Evolutionary conservation across 1,140 invertebrate species (phyloP), one percentile per base, ranked within the genome.

Genomic region (Nylanderia fulva): DNA sequence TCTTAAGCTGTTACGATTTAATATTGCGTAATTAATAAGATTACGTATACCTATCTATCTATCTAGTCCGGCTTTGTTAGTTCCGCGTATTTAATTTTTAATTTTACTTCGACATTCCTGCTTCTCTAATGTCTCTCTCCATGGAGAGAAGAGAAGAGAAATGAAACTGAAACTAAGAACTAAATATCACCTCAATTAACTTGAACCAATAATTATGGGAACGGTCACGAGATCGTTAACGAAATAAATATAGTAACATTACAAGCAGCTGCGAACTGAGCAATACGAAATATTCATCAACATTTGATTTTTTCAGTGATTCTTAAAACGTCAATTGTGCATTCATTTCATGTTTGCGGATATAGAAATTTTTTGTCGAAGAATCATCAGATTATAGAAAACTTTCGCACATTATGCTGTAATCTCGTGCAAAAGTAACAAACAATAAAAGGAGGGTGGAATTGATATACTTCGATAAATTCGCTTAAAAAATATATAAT

Each of bases 1-100:
- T 36, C 9, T 29, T 29, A 71, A 71, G 11, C 45, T 15, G 21
- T 58, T 74, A 74, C 33, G 21, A 74, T 72, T 72, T 56, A 24
- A 72, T 72, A 58, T 64, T 27, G 27, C 27, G 36, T 54, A 87
- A 87, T 87, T 87, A 74, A 87, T 80, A 74, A 2, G 13, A 54
- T 71, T 71, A 52, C 27, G 11, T 21, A 5, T 54, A 21, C 18
- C 7, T 29, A 13, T 54, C 18, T 48, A 48, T 18, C 45, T 48
- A 48, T 0, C 15, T 15, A 48, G 6, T 58, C 0, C 71, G 9
- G 6, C 45, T 36, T n/a, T 54, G 15, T 36, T 29, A 2, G n/a
- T 21, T 1, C 18, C 48, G 0, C 18, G 8, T 52, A 69, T n/a
- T 71, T 54, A 33, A 52, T 54, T 6, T n/a, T 54, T 71, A 18